Percentiles rank a stretch among this genome's conserved stretches.
phyloP scores from a whole-genome alignment of 2,797 vertebrate genomes.

The Lagocephalus sceleratus region DNA sequence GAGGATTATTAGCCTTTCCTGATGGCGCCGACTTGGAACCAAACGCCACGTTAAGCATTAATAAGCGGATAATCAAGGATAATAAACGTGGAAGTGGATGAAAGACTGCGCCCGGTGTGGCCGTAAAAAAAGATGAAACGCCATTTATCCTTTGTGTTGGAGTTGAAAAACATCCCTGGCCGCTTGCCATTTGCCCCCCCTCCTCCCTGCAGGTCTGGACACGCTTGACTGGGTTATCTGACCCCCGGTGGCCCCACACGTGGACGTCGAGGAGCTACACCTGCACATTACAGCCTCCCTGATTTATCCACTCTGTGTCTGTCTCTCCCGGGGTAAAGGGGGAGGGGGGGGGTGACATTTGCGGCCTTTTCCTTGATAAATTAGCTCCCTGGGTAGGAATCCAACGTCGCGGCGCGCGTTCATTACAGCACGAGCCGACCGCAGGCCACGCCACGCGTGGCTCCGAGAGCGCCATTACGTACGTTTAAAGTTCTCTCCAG shows the following conservation, averaged over 20 bases:
- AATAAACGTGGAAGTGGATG: too few species aligned
- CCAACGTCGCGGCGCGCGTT: conserved; percentile 53
- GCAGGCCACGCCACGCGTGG: conserved; percentile 31
- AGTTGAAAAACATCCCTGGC: conserved; percentile 7
- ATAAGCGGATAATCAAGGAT: too few species aligned
- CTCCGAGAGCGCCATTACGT: conserved; percentile 18
- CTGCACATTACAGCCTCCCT: conserved; percentile 41
- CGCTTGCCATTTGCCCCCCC: conserved; percentile 43
- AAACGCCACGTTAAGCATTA: too few species aligned
- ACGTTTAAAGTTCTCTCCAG: background rate
- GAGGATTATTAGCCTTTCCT: too few species aligned
- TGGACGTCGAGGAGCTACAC: conserved; percentile 21
- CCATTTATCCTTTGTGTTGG: conserved; percentile 31
- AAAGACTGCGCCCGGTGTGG: too few species aligned
- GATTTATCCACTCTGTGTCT: conserved; percentile 49
- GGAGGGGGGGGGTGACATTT: conserved; percentile 60
- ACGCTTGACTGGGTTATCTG: conserved; percentile 32
- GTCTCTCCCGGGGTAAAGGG: conserved; percentile 54
- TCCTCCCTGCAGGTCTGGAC: conserved; percentile 19
- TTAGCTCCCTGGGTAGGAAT: conserved; percentile 56
- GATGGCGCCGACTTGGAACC: too few species aligned
- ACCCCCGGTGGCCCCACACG: conserved; percentile 25
- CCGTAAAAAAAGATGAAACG: conserved; percentile 37
- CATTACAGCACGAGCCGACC: conserved; percentile 45
- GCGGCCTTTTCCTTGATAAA: conserved; percentile 69